Evolutionary conservation across 2,888 invertebrate species (phyloP).

Genomic region (Temnothorax ravouxi): DNA sequence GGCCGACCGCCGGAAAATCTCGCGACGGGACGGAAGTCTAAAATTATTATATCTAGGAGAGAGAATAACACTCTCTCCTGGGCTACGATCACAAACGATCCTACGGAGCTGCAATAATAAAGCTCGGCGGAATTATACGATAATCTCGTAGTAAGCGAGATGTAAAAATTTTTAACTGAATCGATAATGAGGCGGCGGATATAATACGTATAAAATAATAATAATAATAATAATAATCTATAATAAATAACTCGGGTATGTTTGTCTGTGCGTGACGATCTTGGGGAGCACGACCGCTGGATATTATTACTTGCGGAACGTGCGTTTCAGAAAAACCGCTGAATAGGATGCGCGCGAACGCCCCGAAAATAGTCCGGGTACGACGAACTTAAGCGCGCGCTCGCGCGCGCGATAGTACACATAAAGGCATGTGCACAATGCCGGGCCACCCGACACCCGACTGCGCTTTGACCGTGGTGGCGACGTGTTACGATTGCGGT

Average conservation of each 20-base stretch:
- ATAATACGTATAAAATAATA: no score
- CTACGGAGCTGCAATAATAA: not conserved
- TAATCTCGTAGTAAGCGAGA: not conserved
- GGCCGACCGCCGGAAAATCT: constrained; percentile 18
- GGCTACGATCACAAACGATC: not conserved
- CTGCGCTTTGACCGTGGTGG: constrained; percentile 49
- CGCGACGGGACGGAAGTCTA: constrained; percentile 17
- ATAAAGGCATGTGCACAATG: constrained; percentile 75
- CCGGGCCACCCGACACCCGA: constrained; percentile 62
- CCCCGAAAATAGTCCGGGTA: constrained; percentile 70
- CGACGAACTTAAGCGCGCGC: constrained; percentile 72
- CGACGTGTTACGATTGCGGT: constrained; percentile 81
- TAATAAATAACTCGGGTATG: not conserved
- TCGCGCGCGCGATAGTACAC: constrained; percentile 36
- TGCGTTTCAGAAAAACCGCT: constrained; percentile 46
- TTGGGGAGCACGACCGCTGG: constrained; percentile 42
- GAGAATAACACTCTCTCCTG: not conserved
- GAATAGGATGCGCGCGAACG: constrained; percentile 55
- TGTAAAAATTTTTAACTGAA: not conserved
- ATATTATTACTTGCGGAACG: constrained; percentile 41
- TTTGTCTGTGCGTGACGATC: not conserved
- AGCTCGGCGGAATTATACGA: not conserved
- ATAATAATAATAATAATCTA: no score
- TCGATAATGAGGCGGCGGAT: not conserved
- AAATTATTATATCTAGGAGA: constrained; percentile 11